Percentiles rank a stretch among this genome's conserved stretches.
These are phyloP conservation scores for Pheosia tremula DNA, from an alignment of 2,888 invertebrate species.

Conservation along the genomic window DNA sequence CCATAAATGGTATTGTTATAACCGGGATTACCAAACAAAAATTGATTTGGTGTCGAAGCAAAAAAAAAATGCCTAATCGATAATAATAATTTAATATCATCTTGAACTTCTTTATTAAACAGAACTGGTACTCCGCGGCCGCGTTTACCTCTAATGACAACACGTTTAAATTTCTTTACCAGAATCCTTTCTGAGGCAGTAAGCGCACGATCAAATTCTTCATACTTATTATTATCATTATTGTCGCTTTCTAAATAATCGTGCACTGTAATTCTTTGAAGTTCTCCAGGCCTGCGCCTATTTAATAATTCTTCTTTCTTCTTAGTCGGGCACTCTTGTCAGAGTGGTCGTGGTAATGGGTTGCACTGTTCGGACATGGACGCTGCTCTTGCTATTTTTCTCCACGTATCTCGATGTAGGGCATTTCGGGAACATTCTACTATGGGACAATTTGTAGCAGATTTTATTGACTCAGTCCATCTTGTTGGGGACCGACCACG, in stretches of 20 bases:
- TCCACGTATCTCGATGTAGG: no score
- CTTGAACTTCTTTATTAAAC: conserved; percentile 38
- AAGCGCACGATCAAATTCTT: conserved; percentile 27
- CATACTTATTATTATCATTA: conserved; percentile 22
- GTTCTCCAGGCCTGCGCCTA: conserved; percentile 35
- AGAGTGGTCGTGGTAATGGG: no score
- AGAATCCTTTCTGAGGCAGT: conserved; percentile 32
- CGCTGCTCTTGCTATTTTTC: no score
- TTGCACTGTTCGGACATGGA: no score
- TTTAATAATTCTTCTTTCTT: conserved; percentile 28
- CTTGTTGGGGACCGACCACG: no score
- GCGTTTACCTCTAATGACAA: conserved; percentile 42
- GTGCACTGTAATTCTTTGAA: conserved; percentile 28
- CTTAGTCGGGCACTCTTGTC: no score
- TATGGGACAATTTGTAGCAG: no score
- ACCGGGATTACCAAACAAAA: conserved; percentile 20
- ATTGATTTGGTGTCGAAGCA: conserved; percentile 16
- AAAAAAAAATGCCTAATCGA: conserved; percentile 19
- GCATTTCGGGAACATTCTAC: no score
- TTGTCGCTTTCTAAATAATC: conserved; percentile 19
- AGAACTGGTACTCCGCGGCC: conserved; percentile 41
- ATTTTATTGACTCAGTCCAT: no score
- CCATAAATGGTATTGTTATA: conserved; percentile 32
- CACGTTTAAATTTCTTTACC: conserved; percentile 39
- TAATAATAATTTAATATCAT: conserved; percentile 27